These are phyloP conservation scores for Lucinisca nassula DNA, from an alignment of 2,888 invertebrate species.

Conservation along the genomic window DNA sequence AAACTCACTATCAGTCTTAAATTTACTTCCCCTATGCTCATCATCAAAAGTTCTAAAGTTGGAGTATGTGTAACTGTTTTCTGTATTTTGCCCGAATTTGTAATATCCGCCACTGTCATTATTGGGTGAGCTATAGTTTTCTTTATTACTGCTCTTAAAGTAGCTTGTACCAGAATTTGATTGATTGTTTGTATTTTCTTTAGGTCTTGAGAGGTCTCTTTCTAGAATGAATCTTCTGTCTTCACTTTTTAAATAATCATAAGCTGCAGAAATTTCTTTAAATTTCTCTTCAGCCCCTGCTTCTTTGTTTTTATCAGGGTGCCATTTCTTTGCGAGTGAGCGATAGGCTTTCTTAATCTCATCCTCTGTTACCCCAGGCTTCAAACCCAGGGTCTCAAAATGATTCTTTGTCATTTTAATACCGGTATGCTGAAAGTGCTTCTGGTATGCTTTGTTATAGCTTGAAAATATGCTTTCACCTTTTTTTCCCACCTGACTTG, in stretches of 20 bases:
- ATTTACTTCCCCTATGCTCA: conserved; percentile 37
- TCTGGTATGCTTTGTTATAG: neutral
- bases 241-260: conserved; percentile 81
- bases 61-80: conserved; percentile 58
- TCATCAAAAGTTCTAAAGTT: conserved; percentile 59
- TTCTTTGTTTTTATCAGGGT: conserved; percentile 86
- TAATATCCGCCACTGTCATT: neutral
- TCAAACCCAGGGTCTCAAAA: conserved; percentile 81
- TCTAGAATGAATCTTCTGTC: conserved; percentile 79
- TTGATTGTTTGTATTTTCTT: conserved; percentile 19
- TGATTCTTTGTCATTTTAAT: conserved; percentile 71
- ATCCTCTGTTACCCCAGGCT: conserved; percentile 79
- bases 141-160: neutral
- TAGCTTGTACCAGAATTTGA: neutral
- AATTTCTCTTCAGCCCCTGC: conserved; percentile 85
- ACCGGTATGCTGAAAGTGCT: neutral
- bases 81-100: conserved; percentile 58
- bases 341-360: conserved; percentile 86
- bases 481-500: no score
- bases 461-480: no score
- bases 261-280: conserved; percentile 85
- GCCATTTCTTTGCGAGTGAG: conserved; percentile 83
- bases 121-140: neutral
- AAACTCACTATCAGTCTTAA: neutral
- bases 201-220: conserved; percentile 73